Base-by-base conservation (phyloP, 92 coral and sea anemone species). In the Pocillopora grandis region DNA sequence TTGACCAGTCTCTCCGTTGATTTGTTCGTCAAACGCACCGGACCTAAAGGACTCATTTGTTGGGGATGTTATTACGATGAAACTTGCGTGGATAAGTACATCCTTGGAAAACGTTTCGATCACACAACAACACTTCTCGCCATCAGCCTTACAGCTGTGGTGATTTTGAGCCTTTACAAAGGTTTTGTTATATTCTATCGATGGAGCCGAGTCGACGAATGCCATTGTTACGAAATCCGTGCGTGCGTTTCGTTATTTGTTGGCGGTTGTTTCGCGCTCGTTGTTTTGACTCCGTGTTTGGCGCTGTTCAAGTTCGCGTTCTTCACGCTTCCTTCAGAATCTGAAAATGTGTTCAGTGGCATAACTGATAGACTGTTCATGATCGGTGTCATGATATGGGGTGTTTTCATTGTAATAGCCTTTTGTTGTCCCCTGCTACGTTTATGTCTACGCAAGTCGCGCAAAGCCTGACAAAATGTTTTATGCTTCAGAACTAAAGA, bases 231-330 rank as follows among this genome's bases (percentile, higher is more conserved):
- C 85, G 94, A 93, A 78, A 76, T 93, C 17, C 92, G 97, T 60
- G 92, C 93, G 11, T 93, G 97, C 49, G 94, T 90, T 18, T 92
- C 97, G 17, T 86, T 93, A 31, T 93, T 93, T 55, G 97, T 92
- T 16, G 97, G 97, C 1, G 87, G 91, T 19, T 86, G 86, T 62
- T 93, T 89, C 79, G 91, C 94, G 15, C 79, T 93, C 0, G 83
- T 89, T 16, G 74, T 93, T 80, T 20, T 93, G 19, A 93, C 97
- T 9, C 97, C 97, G 1, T 88, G 94, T 23, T 80, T 93, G 72
- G 94, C 88, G 12, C 61, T 93, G 15, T 68, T 93, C 62, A 93
- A 93, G 85, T 91, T 88, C 86, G 85, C 89, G 78, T 91, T 93
- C 65, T 93, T 93, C 86, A 85, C 88, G 10, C 84, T 93, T 31